Conservation (phyloP, 2,888 invertebrate species). For the Ypsolopha sequella region DNA sequence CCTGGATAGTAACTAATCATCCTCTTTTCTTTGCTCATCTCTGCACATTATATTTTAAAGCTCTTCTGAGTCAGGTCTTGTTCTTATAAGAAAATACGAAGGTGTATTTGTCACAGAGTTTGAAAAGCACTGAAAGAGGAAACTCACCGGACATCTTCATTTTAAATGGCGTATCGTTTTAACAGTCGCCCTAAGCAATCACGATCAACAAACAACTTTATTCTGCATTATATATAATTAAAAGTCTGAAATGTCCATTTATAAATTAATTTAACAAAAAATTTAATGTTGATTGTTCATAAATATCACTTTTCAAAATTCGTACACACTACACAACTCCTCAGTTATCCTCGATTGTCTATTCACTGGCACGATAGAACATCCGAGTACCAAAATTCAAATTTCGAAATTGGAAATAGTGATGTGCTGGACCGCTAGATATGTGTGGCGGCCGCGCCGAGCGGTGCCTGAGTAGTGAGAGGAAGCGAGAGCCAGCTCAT, state of each 20-base stretch:
- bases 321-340: too few species aligned
- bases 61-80: too few species aligned
- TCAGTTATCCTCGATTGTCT: too few species aligned
- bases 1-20: too few species aligned
- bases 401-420: constrained; percentile 9
- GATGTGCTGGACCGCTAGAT: constrained; percentile 25
- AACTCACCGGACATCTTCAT: constrained; percentile 66
- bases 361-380: background rate
- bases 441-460: constrained; percentile 58
- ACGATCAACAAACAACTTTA: too few species aligned
- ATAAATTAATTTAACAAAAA: background rate
- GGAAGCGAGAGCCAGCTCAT: constrained; percentile 69
- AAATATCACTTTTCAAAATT: too few species aligned
- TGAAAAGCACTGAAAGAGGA: background rate
- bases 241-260: too few species aligned
- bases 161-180: constrained; percentile 16
- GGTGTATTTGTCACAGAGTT: background rate
- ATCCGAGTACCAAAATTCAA: background rate
- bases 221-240: too few species aligned
- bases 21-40: too few species aligned
- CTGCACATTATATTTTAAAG: too few species aligned
- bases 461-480: constrained; percentile 62
- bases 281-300: too few species aligned
- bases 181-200: background rate
- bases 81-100: background rate